Evolutionary conservation across 2,888 invertebrate genomes (phyloP).

Genomic region (Merodon equestris): DNA sequence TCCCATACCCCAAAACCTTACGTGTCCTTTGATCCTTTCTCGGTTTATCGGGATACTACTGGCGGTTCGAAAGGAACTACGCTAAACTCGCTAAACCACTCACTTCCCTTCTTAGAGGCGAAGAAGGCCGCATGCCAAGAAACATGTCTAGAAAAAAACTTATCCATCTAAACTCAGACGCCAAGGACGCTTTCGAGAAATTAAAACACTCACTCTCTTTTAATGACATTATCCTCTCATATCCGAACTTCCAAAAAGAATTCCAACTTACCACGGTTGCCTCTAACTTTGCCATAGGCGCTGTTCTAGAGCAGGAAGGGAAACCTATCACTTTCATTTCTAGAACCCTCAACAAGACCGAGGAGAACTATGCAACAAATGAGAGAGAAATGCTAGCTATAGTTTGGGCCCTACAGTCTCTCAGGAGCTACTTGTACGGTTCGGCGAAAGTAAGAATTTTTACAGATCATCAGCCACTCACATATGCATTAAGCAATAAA

Average conservation of each 20-base stretch:
- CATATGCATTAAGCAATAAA: too few relatives aligned
- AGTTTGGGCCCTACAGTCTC: too few relatives aligned
- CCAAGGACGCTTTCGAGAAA: slow-evolving; percentile 13
- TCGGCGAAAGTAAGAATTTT: too few relatives aligned
- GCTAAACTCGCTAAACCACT: slow-evolving; percentile 28
- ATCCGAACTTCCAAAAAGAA: slow-evolving; percentile 17
- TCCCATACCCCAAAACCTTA: slow-evolving; percentile 38
- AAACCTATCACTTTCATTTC: slow-evolving; percentile 44
- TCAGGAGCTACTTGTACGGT: too few relatives aligned
- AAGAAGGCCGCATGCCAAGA: slow-evolving; percentile 44
- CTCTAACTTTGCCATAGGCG: slow-evolving; percentile 30
- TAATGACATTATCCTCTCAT: slow-evolving; percentile 10
- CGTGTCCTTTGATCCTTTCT: slow-evolving; percentile 37
- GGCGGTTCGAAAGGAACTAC: slow-evolving; percentile 29
- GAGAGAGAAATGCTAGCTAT: too few relatives aligned
- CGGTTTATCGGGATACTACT: slow-evolving; percentile 35
- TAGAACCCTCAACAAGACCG: too few relatives aligned
- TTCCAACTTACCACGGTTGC: slow-evolving; percentile 51
- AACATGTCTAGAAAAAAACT: neutral
- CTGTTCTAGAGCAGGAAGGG: slow-evolving; percentile 16
- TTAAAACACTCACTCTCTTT: slow-evolving; percentile 18
- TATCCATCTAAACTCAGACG: neutral
- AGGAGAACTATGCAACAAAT: too few relatives aligned
- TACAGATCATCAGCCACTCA: too few relatives aligned
- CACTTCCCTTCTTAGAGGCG: slow-evolving; percentile 37